A percentile compares a stretch with the other conserved stretches of the same genome.
These are phyloP conservation scores for Gymnothorax javanicus DNA, from an alignment of 2,797 vertebrate genomes.

Conservation along the genomic window DNA sequence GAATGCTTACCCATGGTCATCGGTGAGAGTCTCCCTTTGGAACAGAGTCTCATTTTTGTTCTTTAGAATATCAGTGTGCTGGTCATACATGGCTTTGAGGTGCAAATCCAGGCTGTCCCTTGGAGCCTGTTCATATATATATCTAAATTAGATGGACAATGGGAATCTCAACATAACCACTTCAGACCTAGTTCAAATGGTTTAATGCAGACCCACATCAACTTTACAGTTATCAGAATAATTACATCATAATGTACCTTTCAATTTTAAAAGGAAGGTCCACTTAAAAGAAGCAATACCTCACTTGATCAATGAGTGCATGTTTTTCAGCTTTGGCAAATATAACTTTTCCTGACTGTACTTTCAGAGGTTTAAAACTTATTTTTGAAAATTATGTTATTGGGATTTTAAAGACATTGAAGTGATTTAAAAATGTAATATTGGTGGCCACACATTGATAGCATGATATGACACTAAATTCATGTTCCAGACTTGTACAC, in stretches of 20 bases:
- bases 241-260: neutral
- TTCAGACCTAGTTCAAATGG: neutral
- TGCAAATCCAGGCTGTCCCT: slow-evolving; percentile 81
- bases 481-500: slow-evolving; percentile 19
- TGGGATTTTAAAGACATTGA: no score
- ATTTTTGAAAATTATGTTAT: no score
- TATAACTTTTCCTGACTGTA: neutral
- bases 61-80: slow-evolving; percentile 70
- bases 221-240: neutral
- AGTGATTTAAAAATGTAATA: no score
- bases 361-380: no score
- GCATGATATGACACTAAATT: no score
- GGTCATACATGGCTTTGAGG: slow-evolving; percentile 75
- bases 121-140: slow-evolving; percentile 57
- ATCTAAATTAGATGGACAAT: neutral
- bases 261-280: neutral
- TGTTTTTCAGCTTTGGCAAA: neutral
- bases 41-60: slow-evolving; percentile 69
- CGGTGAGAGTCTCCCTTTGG: slow-evolving; percentile 68
- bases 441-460: no score
- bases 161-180: neutral
- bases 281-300: neutral
- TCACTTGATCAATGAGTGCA: neutral
- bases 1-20: slow-evolving; percentile 58
- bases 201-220: neutral